A percentile compares a stretch with the other conserved stretches of the same genome.
Evolutionary conservation across 1,140 invertebrate species (phyloP).

Genomic region (Octopus sinensis): DNA sequence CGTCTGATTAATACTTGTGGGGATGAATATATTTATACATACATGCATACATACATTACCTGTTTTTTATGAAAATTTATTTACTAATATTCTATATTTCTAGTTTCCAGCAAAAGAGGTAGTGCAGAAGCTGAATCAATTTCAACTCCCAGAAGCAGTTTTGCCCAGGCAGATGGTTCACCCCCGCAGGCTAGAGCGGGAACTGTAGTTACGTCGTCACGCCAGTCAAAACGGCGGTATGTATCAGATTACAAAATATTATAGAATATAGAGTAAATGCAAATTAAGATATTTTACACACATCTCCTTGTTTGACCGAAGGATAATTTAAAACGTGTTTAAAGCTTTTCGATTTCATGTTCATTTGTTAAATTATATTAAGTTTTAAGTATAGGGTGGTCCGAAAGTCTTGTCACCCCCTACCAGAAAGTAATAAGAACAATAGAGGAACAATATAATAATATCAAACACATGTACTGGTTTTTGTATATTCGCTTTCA

Average conservation of each 20-base stretch:
- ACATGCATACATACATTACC: background rate
- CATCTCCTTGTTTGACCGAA: no score
- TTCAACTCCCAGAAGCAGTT: slow-evolving; percentile 47
- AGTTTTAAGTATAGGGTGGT: no score
- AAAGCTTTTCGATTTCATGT: no score
- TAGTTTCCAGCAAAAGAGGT: slow-evolving; percentile 46
- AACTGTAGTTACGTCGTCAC: slow-evolving; percentile 87
- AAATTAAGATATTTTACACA: no score
- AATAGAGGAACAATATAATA: no score
- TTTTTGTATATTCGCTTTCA: no score
- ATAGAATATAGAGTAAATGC: no score
- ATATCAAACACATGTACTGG: no score
- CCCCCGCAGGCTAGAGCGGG: slow-evolving; percentile 62
- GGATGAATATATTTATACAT: background rate
- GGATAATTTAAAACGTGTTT: no score
- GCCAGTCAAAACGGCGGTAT: slow-evolving; percentile 83
- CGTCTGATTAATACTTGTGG: background rate
- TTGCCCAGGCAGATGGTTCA: slow-evolving; percentile 51
- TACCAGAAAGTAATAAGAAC: no score
- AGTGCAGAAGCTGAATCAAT: slow-evolving; percentile 45
- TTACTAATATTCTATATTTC: slow-evolving; percentile 18
- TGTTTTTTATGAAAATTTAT: background rate
- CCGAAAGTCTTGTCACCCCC: no score
- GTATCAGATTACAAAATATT: background rate
- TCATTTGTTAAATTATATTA: no score